A percentile compares a stretch with the other conserved stretches of the same genome.
These are phyloP conservation scores for Microplitis demolitor DNA, from an alignment of 1,140 invertebrate species.

Conservation along the genomic window DNA sequence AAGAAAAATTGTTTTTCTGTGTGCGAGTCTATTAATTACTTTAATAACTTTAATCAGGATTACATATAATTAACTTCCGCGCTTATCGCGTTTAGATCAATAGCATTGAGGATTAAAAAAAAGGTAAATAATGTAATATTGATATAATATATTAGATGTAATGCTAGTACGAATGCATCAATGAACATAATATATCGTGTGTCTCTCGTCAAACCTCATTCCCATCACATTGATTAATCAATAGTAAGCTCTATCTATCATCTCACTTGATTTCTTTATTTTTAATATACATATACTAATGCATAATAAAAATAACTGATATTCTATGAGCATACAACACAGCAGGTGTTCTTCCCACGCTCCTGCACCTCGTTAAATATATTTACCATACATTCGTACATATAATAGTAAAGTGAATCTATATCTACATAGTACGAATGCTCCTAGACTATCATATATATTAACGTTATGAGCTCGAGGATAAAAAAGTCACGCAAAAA, in stretches of 20 bases:
- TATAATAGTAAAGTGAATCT: neutral
- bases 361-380: neutral
- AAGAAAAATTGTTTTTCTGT: too few species aligned
- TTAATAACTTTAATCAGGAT: too few species aligned
- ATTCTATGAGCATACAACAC: neutral
- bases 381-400: neutral
- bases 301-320: neutral
- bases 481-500: neutral
- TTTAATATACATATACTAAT: neutral
- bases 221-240: conserved; percentile 6
- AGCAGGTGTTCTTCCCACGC: conserved; percentile 20
- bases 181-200: neutral
- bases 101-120: too few species aligned
- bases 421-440: neutral
- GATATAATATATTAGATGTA: conserved; percentile 16
- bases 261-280: neutral
- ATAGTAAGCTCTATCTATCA: neutral
- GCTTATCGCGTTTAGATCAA: too few species aligned
- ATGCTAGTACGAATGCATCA: conserved; percentile 16
- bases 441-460: neutral
- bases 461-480: neutral
- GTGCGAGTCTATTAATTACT: too few species aligned
- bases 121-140: too few species aligned
- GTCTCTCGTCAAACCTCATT: conserved; percentile 11
- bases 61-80: too few species aligned